A percentile compares a stretch with the other conserved stretches of the same genome.
These are phyloP conservation scores for Sebastes hopkinsi DNA, from an alignment of 2,797 vertebrate genomes.

Conservation along the genomic window DNA sequence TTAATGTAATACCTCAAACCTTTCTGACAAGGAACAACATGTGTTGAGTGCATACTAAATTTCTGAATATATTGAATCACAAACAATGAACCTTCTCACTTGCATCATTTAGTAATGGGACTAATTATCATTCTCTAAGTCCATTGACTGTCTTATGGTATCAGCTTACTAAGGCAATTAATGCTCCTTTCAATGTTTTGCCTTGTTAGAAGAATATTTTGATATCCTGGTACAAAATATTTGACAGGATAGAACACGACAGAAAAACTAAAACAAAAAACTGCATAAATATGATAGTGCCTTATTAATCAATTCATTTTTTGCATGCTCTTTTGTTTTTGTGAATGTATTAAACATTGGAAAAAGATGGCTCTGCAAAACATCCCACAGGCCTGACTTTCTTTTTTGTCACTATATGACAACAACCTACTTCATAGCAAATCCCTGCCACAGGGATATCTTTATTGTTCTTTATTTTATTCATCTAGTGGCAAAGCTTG, in stretches of 20 bases:
- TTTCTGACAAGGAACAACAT: background rate
- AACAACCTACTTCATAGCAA: slow-evolving; percentile 8
- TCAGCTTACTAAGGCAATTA: slow-evolving; percentile 58
- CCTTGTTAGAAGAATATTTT: background rate
- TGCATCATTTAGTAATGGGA: slow-evolving; percentile 7
- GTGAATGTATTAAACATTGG: background rate
- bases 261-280: background rate
- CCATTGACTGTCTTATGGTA: slow-evolving; percentile 6
- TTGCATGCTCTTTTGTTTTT: background rate
- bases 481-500: background rate
- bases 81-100: background rate
- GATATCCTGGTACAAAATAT: background rate
- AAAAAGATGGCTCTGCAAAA: background rate
- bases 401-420: slow-evolving; percentile 14
- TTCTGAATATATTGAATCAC: background rate
- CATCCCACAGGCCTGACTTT: background rate
- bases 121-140: slow-evolving; percentile 20
- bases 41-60: background rate
- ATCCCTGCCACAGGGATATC: slow-evolving; percentile 8
- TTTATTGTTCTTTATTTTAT: slow-evolving; percentile 48
- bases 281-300: background rate
- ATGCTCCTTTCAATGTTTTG: background rate
- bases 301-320: background rate
- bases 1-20: background rate
- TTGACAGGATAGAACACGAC: background rate